Evolutionary conservation across 2,797 vertebrate species (phyloP), one percentile per base, ranked within the genome.

Genomic region (Eulemur rubriventer): DNA sequence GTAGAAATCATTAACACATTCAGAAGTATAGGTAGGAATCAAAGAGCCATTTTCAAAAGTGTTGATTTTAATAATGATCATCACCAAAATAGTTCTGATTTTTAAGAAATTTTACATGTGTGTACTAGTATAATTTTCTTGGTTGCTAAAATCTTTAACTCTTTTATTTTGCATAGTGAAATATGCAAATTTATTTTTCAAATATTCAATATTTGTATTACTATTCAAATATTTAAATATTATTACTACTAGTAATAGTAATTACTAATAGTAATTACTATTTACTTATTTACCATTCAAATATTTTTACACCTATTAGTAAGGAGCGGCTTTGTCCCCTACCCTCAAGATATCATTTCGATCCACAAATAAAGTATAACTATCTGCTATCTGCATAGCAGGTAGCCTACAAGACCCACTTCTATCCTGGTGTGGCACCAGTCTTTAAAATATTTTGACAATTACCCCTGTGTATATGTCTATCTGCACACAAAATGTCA

Each of bases 361-460:
- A 2, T 57, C 5, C 69, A 61, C 43, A 48, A 88, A 41, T 61
- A 33, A 59, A 90, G 30, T 79, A 59, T 86, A 93, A 43, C 24
- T 59, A 59, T 26, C 24, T 59, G 61, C 78, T 95, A 43, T 52
- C 87, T 69, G 26, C 48, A 72, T 50, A 38, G 28, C 35, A 80
- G 46, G 79, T 75, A 12, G 26, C 6, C 69, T 76, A 46, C 12
- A 55, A 30, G 50, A 65, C 41, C 18, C 13, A 46, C 6, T 75
- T 52, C 50, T 81, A 35, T 9, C n/a, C 22, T 52, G 2, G 2
- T 67, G 65, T 80, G 33, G 18, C 50, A 65, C 65, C 33, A 88
- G 76, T 73, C 93, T 35, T 82, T 94, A 73, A 38, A 78, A 67
- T 82, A 93, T 91, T 92, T 65, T 91, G 67, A 79, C 48, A 79